These are phyloP conservation scores for Poecilia velifera DNA, from an alignment of 2,797 vertebrate species.

Conservation along the genomic window DNA sequence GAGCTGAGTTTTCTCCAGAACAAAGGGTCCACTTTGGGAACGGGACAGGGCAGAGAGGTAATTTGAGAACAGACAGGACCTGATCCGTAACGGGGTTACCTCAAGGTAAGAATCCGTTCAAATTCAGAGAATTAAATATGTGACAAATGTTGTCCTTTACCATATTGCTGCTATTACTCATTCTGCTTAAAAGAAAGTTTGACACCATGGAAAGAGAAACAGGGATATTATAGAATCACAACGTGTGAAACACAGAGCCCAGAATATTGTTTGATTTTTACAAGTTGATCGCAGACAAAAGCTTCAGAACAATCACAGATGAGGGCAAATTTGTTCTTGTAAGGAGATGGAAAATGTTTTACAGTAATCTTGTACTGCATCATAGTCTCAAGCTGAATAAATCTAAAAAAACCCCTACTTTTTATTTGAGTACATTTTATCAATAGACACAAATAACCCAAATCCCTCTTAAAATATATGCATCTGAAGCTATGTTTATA, in stretches of 20 bases:
- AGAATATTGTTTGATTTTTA: not conserved
- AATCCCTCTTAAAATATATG: not conserved
- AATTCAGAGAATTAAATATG: not conserved
- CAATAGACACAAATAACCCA: not conserved
- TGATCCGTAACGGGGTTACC: slow-evolving; percentile 76
- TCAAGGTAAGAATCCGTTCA: slow-evolving; percentile 69
- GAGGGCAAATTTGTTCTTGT: not conserved
- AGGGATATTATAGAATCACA: not conserved
- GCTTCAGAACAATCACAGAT: not conserved
- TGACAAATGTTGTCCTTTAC: not conserved
- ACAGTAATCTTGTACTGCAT: not conserved
- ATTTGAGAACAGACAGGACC: slow-evolving; percentile 60
- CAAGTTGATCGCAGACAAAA: not conserved
- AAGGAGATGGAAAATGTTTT: not conserved
- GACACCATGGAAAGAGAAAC: not conserved
- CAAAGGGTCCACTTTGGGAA: slow-evolving; percentile 79
- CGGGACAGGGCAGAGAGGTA: slow-evolving; percentile 64
- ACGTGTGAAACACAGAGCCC: not conserved
- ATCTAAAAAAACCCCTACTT: not conserved
- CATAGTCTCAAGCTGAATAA: not conserved
- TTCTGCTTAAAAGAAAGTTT: not conserved
- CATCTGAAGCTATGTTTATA: not conserved
- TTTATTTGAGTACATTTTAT: slow-evolving; percentile 1
- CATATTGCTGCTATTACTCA: not conserved
- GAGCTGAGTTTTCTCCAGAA: slow-evolving; percentile 62